Conservation (phyloP, 1,140 invertebrate genomes). For the Drosophila dunni region DNA sequence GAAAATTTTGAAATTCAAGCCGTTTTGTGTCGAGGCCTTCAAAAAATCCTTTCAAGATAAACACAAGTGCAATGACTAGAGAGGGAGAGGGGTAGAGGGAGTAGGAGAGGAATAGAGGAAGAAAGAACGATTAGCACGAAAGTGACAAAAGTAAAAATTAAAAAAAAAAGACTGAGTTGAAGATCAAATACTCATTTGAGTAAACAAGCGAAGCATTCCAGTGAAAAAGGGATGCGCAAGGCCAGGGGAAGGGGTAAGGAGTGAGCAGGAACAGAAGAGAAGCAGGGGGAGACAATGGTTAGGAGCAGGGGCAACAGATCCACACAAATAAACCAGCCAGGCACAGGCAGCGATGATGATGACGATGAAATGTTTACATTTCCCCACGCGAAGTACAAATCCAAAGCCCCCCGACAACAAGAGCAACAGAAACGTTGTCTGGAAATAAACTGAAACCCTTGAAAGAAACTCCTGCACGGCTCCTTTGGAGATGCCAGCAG, state of each 20-base stretch:
- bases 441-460: slow-evolving; percentile 71
- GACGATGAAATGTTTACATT: slow-evolving; percentile 74
- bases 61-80: slow-evolving; percentile 43
- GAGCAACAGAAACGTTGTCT: slow-evolving; percentile 25
- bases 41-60: slow-evolving; percentile 70
- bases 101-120: not conserved
- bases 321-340: slow-evolving; percentile 29
- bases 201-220: slow-evolving; percentile 76
- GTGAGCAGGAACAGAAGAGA: slow-evolving; percentile 7
- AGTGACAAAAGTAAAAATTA: slow-evolving; percentile 27
- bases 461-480: slow-evolving; percentile 73
- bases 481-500: slow-evolving; percentile 39
- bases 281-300: slow-evolving; percentile 2
- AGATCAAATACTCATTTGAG: slow-evolving; percentile 80
- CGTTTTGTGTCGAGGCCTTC: slow-evolving; percentile 56
- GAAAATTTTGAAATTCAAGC: slow-evolving; percentile 8
- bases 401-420: slow-evolving; percentile 66
- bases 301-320: slow-evolving; percentile 14
- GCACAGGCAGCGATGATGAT: slow-evolving; percentile 35
- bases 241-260: not conserved
- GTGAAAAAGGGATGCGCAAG: slow-evolving; percentile 72
- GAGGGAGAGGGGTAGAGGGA: no score
- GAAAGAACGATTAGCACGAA: slow-evolving; percentile 16
- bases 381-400: slow-evolving; percentile 72
- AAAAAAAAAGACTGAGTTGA: slow-evolving; percentile 39